phyloP scores from a whole-genome alignment of 2,888 invertebrate species.

The Plemyria rubiginata region DNA sequence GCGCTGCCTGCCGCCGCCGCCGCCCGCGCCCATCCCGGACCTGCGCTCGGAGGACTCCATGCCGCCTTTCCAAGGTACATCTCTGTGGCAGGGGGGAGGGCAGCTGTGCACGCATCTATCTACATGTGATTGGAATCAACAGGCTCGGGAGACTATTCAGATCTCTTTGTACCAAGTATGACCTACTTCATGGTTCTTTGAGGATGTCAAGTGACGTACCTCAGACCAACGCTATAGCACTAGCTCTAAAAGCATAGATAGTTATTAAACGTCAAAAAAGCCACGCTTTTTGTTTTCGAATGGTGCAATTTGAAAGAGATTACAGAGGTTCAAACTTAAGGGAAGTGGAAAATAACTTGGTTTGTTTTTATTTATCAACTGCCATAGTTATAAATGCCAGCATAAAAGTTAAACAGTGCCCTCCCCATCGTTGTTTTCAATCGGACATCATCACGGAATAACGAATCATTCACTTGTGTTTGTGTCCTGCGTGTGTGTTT shows the following conservation, averaged over 20 bases:
- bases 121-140: too few species aligned
- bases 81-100: neutral
- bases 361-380: neutral
- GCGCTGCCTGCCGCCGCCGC: conserved; percentile 92
- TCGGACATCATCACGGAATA: conserved; percentile 36
- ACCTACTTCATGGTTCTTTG: too few species aligned
- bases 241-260: too few species aligned
- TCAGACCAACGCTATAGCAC: too few species aligned
- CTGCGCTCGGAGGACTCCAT: conserved; percentile 87
- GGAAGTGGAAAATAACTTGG: neutral
- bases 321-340: too few species aligned
- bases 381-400: neutral
- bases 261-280: too few species aligned
- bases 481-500: conserved; percentile 40
- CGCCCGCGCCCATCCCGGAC: conserved; percentile 94
- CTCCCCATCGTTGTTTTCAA: conserved; percentile 29
- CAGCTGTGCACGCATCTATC: neutral
- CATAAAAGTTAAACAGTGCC: conserved; percentile 17
- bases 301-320: too few species aligned
- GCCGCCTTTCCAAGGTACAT: conserved; percentile 78
- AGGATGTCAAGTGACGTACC: too few species aligned
- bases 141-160: too few species aligned
- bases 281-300: too few species aligned
- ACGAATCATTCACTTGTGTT: conserved; percentile 40
- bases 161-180: too few species aligned